These are phyloP conservation scores for Stegostoma tigrinum DNA, from an alignment of 2,113 vertebrate species.

Conservation along the genomic window DNA sequence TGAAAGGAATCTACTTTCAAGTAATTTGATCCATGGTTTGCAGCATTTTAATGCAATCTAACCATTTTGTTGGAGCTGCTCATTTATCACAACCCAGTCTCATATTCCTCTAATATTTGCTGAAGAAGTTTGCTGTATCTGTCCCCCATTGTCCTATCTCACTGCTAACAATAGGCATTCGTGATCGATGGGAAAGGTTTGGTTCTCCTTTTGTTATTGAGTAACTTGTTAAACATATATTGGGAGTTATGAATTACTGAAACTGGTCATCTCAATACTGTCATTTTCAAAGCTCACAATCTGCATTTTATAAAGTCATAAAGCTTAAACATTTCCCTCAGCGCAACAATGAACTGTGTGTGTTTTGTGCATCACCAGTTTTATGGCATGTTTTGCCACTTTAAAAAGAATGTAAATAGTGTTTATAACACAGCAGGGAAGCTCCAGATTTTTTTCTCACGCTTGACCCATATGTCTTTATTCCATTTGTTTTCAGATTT, in stretches of 20 bases:
- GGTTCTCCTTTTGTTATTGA: not conserved
- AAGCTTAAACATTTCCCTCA: not conserved
- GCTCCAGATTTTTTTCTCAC: not conserved
- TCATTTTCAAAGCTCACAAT: not conserved
- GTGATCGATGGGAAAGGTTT: not conserved
- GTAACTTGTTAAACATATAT: not conserved
- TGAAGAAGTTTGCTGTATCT: not conserved
- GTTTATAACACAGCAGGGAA: not conserved
- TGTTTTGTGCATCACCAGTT: not conserved
- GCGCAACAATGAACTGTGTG: not conserved
- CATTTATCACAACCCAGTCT: not conserved
- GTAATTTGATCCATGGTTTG: not conserved
- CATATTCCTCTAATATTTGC: not conserved
- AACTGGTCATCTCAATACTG: not conserved
- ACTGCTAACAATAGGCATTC: not conserved
- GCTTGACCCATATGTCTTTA: not conserved
- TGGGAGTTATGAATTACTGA: not conserved
- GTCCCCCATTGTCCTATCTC: not conserved
- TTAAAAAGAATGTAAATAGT: not conserved
- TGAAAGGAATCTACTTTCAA: constrained; percentile 3
- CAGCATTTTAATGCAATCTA: not conserved
- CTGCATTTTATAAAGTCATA: not conserved
- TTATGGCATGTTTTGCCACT: not conserved
- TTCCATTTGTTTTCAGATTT: not conserved
- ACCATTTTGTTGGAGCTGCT: not conserved